Conservation (phyloP, 2,888 invertebrate species). For the Galerucella nymphaeae region DNA sequence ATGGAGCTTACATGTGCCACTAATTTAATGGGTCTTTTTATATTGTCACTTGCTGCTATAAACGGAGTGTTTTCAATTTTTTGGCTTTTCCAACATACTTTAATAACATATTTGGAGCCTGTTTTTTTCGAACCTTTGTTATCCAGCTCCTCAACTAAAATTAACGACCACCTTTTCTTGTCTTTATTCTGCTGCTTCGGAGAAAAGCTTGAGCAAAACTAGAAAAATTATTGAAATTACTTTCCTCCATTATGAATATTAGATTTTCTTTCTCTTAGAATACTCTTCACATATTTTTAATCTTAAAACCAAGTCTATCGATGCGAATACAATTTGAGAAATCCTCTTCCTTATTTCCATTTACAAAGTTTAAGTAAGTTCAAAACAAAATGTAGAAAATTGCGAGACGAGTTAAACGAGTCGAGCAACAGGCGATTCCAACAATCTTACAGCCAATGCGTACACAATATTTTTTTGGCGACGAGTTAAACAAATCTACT, state of each 20-base stretch:
- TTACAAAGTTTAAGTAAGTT: not conserved
- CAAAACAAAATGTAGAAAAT: not conserved
- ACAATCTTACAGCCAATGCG: too few species aligned
- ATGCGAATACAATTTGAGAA: constrained; percentile 27
- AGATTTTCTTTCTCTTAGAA: constrained; percentile 29
- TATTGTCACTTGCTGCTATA: not conserved
- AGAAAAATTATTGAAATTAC: constrained; percentile 31
- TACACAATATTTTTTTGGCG: too few species aligned
- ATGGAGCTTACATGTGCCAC: too few species aligned
- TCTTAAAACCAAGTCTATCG: constrained; percentile 24
- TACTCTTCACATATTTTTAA: constrained; percentile 35
- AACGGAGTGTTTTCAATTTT: not conserved
- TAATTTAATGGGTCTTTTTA: too few species aligned
- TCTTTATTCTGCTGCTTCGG: not conserved
- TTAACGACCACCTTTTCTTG: constrained; percentile 7
- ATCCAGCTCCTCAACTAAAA: constrained; percentile 16
- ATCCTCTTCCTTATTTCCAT: constrained; percentile 22
- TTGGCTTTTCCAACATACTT: not conserved
- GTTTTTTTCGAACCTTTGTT: not conserved
- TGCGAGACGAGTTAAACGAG: too few species aligned
- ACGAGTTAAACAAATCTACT: too few species aligned
- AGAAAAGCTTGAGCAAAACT: constrained; percentile 34
- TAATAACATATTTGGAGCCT: not conserved
- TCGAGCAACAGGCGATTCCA: too few species aligned
- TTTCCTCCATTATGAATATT: constrained; percentile 37